Evolutionary conservation across 2,113 vertebrate species (phyloP).

Genomic region (Ariopsis seemanni): DNA sequence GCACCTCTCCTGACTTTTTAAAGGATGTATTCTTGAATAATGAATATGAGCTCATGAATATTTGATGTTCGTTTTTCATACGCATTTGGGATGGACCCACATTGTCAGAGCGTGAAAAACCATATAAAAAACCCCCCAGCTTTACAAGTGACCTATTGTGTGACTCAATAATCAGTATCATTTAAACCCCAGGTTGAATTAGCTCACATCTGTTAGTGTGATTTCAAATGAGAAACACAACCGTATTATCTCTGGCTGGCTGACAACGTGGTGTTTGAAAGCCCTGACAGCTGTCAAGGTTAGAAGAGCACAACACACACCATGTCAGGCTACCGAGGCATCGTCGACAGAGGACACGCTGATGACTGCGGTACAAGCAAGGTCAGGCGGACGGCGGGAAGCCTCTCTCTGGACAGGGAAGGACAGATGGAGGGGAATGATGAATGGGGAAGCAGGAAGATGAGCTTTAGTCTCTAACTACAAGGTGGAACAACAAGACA

Average conservation of each 20-base stretch:
- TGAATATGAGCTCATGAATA: too few species aligned
- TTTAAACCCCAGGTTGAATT: constrained; percentile 5
- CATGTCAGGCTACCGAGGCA: background rate
- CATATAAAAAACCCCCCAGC: background rate
- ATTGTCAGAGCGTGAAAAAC: too few species aligned
- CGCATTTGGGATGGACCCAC: background rate
- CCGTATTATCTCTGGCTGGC: background rate
- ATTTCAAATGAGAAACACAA: background rate
- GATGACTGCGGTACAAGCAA: background rate
- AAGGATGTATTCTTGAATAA: background rate
- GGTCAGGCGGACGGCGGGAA: constrained; percentile 25
- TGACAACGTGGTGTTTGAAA: background rate
- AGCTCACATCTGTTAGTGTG: background rate
- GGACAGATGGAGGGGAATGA: constrained; percentile 3
- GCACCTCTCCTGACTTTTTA: background rate
- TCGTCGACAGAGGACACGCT: constrained; percentile 13
- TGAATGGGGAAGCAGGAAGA: background rate
- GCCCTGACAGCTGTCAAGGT: constrained; percentile 33
- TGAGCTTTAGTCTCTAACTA: background rate
- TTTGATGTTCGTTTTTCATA: background rate
- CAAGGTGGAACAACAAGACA: background rate
- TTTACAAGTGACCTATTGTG: background rate
- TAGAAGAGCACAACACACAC: constrained; percentile 3
- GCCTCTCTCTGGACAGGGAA: constrained; percentile 12
- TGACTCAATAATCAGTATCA: background rate